Evolutionary conservation across 1,140 invertebrate genomes (phyloP).

Genomic region (Drosophila pseudoobscura): DNA sequence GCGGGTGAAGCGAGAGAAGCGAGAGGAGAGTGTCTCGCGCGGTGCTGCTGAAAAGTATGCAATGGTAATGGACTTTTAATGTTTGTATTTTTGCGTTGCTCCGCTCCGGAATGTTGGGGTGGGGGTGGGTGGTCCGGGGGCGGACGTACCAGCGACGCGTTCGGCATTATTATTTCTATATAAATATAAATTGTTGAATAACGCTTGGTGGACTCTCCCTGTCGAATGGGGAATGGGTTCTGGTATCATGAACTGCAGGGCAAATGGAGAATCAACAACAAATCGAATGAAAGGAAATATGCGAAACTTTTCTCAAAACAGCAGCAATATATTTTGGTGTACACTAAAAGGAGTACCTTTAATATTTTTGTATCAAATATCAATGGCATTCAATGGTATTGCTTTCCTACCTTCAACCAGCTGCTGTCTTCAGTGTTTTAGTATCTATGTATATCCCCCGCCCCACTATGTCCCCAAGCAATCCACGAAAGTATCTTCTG

Average conservation of each 20-base stretch:
- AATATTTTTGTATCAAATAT: too few species aligned
- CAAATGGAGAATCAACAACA: neutral
- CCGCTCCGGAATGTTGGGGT: constrained; percentile 3
- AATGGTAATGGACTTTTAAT: constrained; percentile 72
- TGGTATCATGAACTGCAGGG: neutral
- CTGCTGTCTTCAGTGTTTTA: too few species aligned
- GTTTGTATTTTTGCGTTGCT: constrained; percentile 52
- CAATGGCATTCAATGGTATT: too few species aligned
- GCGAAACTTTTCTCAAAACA: too few species aligned
- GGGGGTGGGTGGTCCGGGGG: neutral
- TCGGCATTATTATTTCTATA: constrained; percentile 36
- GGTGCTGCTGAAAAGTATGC: constrained; percentile 51
- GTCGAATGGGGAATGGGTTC: neutral
- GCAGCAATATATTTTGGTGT: too few species aligned
- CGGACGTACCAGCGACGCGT: constrained; percentile 15
- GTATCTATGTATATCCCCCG: neutral
- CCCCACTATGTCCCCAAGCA: too few species aligned
- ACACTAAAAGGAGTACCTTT: neutral
- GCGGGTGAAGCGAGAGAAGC: neutral
- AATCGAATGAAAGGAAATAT: neutral
- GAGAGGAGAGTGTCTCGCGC: constrained; percentile 35
- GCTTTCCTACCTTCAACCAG: too few species aligned
- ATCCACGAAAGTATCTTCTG: too few species aligned
- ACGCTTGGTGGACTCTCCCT: constrained; percentile 15
- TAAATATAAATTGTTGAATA: constrained; percentile 17